Percentiles rank a stretch among this genome's conserved stretches.
phyloP scores from a whole-genome alignment of 2,888 invertebrate species.

The Caenorhabditis zanzibari region DNA sequence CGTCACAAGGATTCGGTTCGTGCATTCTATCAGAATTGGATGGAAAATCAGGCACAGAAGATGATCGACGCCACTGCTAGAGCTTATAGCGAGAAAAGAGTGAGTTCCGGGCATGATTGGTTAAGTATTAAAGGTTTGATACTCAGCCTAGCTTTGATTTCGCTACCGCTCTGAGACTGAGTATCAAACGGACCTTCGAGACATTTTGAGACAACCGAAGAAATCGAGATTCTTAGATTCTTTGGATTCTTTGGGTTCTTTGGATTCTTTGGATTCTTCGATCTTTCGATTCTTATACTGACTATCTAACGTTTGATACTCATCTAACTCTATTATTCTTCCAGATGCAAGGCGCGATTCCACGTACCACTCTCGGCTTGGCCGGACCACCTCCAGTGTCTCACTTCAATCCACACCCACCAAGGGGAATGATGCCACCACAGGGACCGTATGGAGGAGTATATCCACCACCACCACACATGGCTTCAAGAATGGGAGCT shows the following conservation, averaged over 20 bases:
- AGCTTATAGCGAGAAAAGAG: slow-evolving; percentile 57
- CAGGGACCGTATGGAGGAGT: background rate
- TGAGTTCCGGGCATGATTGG: background rate
- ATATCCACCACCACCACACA: background rate
- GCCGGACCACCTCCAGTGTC: slow-evolving; percentile 14
- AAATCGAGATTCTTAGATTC: too few relatives aligned
- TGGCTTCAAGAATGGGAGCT: background rate
- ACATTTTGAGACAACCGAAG: too few relatives aligned
- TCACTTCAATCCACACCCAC: background rate
- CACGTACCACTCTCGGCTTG: slow-evolving; percentile 20
- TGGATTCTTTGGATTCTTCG: background rate
- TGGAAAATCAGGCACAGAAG: slow-evolving; percentile 99
- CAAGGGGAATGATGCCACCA: background rate
- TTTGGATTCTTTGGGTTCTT: too few relatives aligned
- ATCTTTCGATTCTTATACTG: background rate
- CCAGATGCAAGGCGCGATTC: slow-evolving; percentile 21
- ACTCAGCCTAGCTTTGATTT: too few relatives aligned
- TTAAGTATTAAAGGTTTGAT: too few relatives aligned
- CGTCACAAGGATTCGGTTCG: slow-evolving; percentile 91
- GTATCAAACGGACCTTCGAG: too few relatives aligned
- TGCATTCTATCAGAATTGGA: slow-evolving; percentile 98
- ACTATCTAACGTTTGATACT: too few relatives aligned
- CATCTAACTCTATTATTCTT: background rate
- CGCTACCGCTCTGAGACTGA: too few relatives aligned
- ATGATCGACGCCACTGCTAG: slow-evolving; percentile 89